Base-by-base conservation (phyloP, 2,113 vertebrate species). In the Stictonetta naevosa region DNA sequence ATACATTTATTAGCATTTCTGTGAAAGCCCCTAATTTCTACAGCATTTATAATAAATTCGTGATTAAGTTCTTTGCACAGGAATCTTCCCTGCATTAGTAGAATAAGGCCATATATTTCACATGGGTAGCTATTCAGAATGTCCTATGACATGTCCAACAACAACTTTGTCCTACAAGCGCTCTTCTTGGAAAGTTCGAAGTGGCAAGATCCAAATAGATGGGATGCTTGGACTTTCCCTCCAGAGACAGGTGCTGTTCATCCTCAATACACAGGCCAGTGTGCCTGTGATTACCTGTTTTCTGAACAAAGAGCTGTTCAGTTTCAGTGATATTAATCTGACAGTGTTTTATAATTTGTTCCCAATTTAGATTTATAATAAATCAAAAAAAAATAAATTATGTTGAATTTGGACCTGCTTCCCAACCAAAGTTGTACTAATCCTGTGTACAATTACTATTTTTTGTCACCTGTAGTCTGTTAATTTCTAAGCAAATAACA, bases 131-230 rank as follows among this genome's bases (percentile, higher is more conserved):
- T 60, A 19, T 64, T 87, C 48, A 94, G 63, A 60, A 48, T 19
- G 50, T 25, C 50, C 50, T 25, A 12, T 50, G 50, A 33, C 3
- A 22, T 14, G 6, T 59, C 4, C 42, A 36, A 2, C 0, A 9
- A 71, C 10, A 75, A 11, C 7, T 0, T 0, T n/a, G 21, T 72
- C 33, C 10, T 16, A 11, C 0, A 0, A 85, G 8, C 15, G 28
- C 21, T 50, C 5, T 62, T 83, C 5, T 62, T 83, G n/a, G 18
- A 13, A 83, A 34, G 33, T 28, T 64, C 40, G 17, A 16, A 69
- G 50, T 21, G 13, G 11, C 6, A 89, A 48, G 28, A 69, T 50
- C 31, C 55, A 8, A 86, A 81, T 16, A 1, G 2, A 18, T 0
- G 0, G 2, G 13, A 74, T 18, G 5, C 18, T 60, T 79, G 36